Conservation (phyloP, 2,888 invertebrate genomes). For the Meloe dianella region DNA sequence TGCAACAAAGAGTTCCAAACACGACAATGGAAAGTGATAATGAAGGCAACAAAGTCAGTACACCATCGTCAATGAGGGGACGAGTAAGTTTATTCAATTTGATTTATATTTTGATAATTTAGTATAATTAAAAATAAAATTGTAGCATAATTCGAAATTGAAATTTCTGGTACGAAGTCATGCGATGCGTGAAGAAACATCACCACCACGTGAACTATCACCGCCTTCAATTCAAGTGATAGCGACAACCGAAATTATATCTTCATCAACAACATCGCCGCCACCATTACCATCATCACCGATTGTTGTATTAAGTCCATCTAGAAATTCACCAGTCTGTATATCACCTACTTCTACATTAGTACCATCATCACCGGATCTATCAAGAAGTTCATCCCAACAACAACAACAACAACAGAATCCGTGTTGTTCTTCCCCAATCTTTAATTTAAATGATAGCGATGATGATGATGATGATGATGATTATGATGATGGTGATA, state of each 20-base stretch:
- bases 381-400: slow-evolving; percentile 31
- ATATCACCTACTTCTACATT: slow-evolving; percentile 52
- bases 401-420: slow-evolving; percentile 1
- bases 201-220: slow-evolving; percentile 62
- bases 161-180: slow-evolving; percentile 87
- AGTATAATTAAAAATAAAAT: slow-evolving; percentile 33
- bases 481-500: too few relatives aligned
- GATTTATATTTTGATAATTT: slow-evolving; percentile 11
- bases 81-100: slow-evolving; percentile 40
- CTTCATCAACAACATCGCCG: slow-evolving; percentile 35
- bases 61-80: slow-evolving; percentile 40
- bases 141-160: slow-evolving; percentile 73
- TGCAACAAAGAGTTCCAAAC: slow-evolving; percentile 50
- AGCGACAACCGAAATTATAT: slow-evolving; percentile 44
- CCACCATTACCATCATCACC: slow-evolving; percentile 36
- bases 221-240: slow-evolving; percentile 56
- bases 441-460: background rate
- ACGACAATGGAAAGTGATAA: slow-evolving; percentile 49
- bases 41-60: slow-evolving; percentile 38
- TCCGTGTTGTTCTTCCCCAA: background rate
- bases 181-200: slow-evolving; percentile 85
- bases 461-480: too few relatives aligned
- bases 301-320: slow-evolving; percentile 51
- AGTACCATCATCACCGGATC: slow-evolving; percentile 47
- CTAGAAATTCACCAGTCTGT: slow-evolving; percentile 40